A percentile compares a stretch with the other conserved stretches of the same genome.
These are phyloP conservation scores for Caerostris extrusa DNA, from an alignment of 1,140 invertebrate species.

Conservation along the genomic window DNA sequence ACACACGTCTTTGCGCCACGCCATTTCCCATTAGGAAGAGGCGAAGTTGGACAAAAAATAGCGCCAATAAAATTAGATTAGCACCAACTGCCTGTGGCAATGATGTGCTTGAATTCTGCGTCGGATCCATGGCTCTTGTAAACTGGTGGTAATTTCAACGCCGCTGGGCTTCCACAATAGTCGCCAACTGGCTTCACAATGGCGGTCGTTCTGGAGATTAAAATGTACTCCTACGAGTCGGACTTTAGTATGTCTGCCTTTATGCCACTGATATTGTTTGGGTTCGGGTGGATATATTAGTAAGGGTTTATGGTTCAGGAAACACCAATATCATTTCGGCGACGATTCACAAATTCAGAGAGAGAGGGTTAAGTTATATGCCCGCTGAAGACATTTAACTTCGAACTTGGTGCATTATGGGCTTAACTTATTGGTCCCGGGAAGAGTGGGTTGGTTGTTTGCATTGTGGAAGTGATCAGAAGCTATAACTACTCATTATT, in stretches of 20 bases:
- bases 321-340: conserved; percentile 5
- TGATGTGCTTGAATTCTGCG: conserved; percentile 26
- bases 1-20: conserved; percentile 56
- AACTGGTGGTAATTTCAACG: conserved; percentile 49
- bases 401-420: not conserved
- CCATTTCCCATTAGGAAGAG: conserved; percentile 56
- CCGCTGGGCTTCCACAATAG: conserved; percentile 10
- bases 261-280: not conserved
- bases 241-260: not conserved
- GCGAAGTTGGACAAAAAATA: conserved; percentile 70
- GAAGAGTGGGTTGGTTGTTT: not conserved
- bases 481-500: not conserved
- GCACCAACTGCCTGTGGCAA: conserved; percentile 52
- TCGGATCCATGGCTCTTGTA: not conserved
- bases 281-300: not conserved
- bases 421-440: not conserved
- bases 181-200: not conserved
- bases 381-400: not conserved
- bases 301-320: not conserved
- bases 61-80: conserved; percentile 73
- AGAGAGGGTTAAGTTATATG: not conserved
- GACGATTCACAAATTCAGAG: not conserved
- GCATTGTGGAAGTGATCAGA: not conserved
- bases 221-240: not conserved
- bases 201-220: conserved; percentile 5